phyloP scores from a whole-genome alignment of 2,888 invertebrate genomes.

The Sinohyriopsis cumingii region DNA sequence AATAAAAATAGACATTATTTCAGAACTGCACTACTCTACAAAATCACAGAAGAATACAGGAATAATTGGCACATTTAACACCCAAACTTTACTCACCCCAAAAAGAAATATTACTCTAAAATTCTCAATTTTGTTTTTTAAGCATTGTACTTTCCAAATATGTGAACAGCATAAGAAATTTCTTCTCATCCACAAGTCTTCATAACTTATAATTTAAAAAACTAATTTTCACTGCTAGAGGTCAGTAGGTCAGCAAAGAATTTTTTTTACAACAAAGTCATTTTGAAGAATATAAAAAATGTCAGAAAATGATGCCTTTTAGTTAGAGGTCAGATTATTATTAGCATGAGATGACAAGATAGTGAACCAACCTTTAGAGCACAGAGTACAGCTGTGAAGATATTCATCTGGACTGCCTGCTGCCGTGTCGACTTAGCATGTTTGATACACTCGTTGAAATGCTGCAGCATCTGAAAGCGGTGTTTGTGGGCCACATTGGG shows the following conservation, averaged over 20 bases:
- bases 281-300: too few relatives aligned
- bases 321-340: background rate
- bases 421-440: conserved; percentile 93
- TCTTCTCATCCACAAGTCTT: too few relatives aligned
- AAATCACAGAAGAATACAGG: too few relatives aligned
- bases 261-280: background rate
- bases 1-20: too few relatives aligned
- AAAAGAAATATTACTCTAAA: too few relatives aligned
- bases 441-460: conserved; percentile 92
- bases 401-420: conserved; percentile 95
- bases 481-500: conserved; percentile 93
- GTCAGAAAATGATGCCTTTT: background rate
- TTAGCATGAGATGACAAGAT: background rate
- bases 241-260: background rate
- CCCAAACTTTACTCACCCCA: too few relatives aligned
- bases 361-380: conserved; percentile 79
- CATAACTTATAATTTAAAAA: too few relatives aligned
- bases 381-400: conserved; percentile 92
- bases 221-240: background rate
- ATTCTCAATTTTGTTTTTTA: too few relatives aligned
- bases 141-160: too few relatives aligned
- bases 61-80: too few relatives aligned
- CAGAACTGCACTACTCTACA: too few relatives aligned
- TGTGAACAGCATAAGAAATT: too few relatives aligned
- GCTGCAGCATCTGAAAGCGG: conserved; percentile 96